A percentile compares a stretch with the other conserved stretches of the same genome.
These are phyloP conservation scores for Lycia hirtaria DNA, from an alignment of 2,888 invertebrate species.

Conservation along the genomic window DNA sequence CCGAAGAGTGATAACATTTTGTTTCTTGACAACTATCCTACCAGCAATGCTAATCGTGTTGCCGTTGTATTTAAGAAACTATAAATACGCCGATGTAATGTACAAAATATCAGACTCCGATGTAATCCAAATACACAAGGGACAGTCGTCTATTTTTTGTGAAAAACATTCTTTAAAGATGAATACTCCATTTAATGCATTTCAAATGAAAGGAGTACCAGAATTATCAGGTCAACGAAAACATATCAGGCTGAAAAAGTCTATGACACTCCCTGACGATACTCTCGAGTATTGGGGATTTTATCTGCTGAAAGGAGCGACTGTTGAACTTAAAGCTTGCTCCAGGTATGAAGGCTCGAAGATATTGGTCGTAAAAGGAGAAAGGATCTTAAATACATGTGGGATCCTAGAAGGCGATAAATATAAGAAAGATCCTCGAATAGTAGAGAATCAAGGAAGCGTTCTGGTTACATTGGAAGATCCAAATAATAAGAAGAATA, in stretches of 20 bases:
- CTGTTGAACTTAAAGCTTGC: constrained; percentile 91
- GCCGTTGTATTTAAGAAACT: constrained; percentile 91
- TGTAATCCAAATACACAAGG: constrained; percentile 92
- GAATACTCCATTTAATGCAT: constrained; percentile 90
- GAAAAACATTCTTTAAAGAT: constrained; percentile 91
- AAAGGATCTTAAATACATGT: constrained; percentile 91
- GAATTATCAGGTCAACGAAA: constrained; percentile 89
- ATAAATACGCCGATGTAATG: constrained; percentile 90
- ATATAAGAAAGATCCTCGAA: constrained; percentile 86
- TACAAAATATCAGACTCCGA: constrained; percentile 94
- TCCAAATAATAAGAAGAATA: constrained; percentile 47
- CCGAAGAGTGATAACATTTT: constrained; percentile 91
- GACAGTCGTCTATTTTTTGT: constrained; percentile 93
- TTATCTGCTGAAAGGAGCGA: constrained; percentile 91
- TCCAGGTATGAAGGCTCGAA: constrained; percentile 92
- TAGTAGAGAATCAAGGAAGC: constrained; percentile 86
- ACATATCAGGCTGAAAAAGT: constrained; percentile 91
- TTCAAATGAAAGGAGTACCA: constrained; percentile 89
- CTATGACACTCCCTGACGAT: constrained; percentile 93
- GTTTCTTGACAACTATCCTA: constrained; percentile 90
- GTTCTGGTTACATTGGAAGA: constrained; percentile 77
- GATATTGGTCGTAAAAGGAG: constrained; percentile 92
- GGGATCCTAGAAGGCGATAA: constrained; percentile 90
- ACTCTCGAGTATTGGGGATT: constrained; percentile 96
- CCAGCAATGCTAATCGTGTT: constrained; percentile 91